Conservation (phyloP, 1,140 invertebrate genomes). For the Saccostrea cuccullata region DNA sequence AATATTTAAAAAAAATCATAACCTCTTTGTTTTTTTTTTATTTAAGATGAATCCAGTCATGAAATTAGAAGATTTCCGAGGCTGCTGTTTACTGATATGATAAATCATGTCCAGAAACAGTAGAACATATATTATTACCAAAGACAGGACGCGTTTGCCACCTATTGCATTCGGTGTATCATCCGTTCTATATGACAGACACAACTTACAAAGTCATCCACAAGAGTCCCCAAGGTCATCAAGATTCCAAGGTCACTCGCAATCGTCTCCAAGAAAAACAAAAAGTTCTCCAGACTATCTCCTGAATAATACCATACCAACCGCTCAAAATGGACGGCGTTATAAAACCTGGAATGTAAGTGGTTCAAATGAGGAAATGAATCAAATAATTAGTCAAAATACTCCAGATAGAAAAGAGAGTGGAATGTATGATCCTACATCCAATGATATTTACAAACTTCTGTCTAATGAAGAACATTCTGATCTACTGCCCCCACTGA, state of each 20-base stretch:
- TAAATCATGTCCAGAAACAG: neutral
- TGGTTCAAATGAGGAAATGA: neutral
- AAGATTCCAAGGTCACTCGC: neutral
- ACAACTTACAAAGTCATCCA: neutral
- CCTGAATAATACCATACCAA: neutral
- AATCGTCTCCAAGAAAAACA: neutral
- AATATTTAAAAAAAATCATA: neutral
- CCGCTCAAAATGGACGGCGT: neutral
- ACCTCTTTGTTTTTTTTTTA: neutral
- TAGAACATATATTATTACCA: neutral
- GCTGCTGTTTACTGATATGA: neutral
- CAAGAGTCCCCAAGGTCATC: neutral
- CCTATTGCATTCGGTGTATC: neutral
- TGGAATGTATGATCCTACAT: neutral
- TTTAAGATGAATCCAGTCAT: neutral
- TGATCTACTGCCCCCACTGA: neutral
- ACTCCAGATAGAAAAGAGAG: neutral
- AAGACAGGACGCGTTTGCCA: neutral
- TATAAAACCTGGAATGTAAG: neutral
- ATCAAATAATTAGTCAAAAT: neutral
- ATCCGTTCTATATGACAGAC: neutral
- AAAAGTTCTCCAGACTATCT: neutral
- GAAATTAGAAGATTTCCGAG: neutral
- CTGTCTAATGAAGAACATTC: neutral
- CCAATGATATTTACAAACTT: slow-evolving; percentile 3